Base-by-base conservation (phyloP, 2,113 vertebrate species). In the Stigmatopora nigra region DNA sequence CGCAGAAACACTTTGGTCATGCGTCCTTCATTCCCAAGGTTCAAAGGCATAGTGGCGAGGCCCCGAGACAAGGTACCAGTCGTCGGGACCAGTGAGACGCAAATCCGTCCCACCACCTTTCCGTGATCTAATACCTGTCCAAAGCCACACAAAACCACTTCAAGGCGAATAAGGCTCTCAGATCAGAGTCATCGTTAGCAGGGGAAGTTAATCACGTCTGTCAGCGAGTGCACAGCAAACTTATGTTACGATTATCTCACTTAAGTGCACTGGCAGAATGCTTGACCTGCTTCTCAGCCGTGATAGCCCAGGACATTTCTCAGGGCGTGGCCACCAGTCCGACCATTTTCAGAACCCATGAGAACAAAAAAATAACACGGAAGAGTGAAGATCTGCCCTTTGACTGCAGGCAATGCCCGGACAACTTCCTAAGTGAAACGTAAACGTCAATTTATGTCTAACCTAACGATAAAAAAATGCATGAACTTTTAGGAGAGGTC, bases 271-370 rank as follows among this genome's bases (percentile, higher is more conserved):
- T 47, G 63, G 80, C 73, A 82, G 81, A 85, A 85, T 81, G 38
- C 80, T 76, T 82, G 82, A 79, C 80, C 83, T 86, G 83, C 77
- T 86, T 86, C 83, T 86, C 83, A 80, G 74, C 77, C 75, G 68
- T n/a, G 66, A 84, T 77, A 80, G 55, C 16, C 16, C 10, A 72
- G 65, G 76, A 77, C 72, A 82, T 84, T 82, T 86, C 67, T 79
- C 72, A 66, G 78, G 69, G 77, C 31, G 20, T 75, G 68, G 64
- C 1, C 13, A 68, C 25, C 15, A 57, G 67, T 63, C 65, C 56
- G 36, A 47, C 68, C 48, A 36, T 70, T 58, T 49, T 64, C 59
- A 19, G 49, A 47, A 47, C 51, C 36, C 63, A 70, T 58, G 65
- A 73, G 57, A 64, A 69, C 48, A 71, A 45, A 31, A 31, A 31